These are phyloP conservation scores for Harpalus rufipes DNA, from an alignment of 2,888 invertebrate genomes.

Conservation along the genomic window DNA sequence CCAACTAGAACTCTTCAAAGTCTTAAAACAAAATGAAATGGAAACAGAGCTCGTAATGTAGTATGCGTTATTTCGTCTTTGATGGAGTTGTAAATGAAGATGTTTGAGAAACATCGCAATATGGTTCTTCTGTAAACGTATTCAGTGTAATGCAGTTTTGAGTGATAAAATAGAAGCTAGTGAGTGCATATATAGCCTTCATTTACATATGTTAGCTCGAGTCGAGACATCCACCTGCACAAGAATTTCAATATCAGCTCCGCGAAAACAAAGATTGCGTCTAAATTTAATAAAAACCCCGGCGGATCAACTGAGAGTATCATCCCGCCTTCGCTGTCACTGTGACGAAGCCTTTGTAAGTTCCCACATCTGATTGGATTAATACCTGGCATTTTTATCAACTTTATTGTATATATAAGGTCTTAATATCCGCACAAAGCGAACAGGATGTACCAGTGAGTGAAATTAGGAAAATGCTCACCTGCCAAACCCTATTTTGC, in stretches of 20 bases:
- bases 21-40: neutral
- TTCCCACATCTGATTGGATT: constrained; percentile 36
- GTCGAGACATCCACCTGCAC: constrained; percentile 23
- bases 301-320: constrained; percentile 17
- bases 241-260: constrained; percentile 48
- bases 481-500: constrained; percentile 32
- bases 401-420: constrained; percentile 25
- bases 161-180: constrained; percentile 48
- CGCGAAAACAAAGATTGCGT: constrained; percentile 47
- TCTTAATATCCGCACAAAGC: constrained; percentile 19
- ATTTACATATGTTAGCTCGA: constrained; percentile 44
- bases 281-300: constrained; percentile 45
- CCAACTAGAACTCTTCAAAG: neutral
- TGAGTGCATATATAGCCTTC: constrained; percentile 37
- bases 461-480: constrained; percentile 17
- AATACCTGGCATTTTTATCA: constrained; percentile 44
- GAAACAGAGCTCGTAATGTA: neutral
- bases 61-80: neutral
- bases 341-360: constrained; percentile 22
- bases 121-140: constrained; percentile 16
- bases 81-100: constrained; percentile 1
- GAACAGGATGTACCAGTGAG: neutral
- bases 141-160: constrained; percentile 37
- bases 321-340: constrained; percentile 22
- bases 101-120: neutral